Evolutionary conservation across 2,888 invertebrate genomes (phyloP), one percentile per base, ranked within the genome.

Genomic region (Eupsilia transversa): DNA sequence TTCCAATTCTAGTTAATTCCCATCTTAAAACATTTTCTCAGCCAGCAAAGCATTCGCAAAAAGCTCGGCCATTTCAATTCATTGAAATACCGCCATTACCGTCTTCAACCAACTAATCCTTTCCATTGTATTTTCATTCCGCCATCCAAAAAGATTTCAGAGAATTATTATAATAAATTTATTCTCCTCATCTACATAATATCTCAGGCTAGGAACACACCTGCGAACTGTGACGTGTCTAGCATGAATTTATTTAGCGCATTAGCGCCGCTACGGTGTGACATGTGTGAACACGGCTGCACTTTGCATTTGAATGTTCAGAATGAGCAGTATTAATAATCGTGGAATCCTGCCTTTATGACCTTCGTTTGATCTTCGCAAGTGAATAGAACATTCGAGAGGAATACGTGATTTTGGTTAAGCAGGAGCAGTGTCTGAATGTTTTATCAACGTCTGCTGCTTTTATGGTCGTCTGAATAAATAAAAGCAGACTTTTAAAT

Each of bases 231-330:
- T 81, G 80, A 87, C 92, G 88, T 89, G 91, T 77, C 87, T 87
- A 79, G 92, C 89, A 92, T 93, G 91, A 89, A 90, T 92, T 91
- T 90, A 88, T 88, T 87, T 89, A 86, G 83, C 88, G 87, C 89
- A 90, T 92, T 91, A 91, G 85, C 84, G 49, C 56, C 38, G 84
- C 80, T 80, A 71, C 80, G 68, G 60, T 74, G 80, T 85, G 86
- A 85, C 89, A 87, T 84, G 87, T 89, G 90, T 82, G 86, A 86
- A 87, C 86, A 83, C 79, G 82, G 72, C 57, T 89, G 88, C 89
- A 89, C 87, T 89, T 89, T 90, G 89, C 89, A 90, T 89, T 88
- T 88, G 86, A 89, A 89, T 89, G 85, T 88, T 79, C 82, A 77
- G 82, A 86, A 86, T 89, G 87, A 88, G 86, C 60, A 73, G 77